A percentile compares a stretch with the other conserved stretches of the same genome.
phyloP scores from a whole-genome alignment of 2,113 vertebrate genomes.

The Fukomys damarensis region DNA sequence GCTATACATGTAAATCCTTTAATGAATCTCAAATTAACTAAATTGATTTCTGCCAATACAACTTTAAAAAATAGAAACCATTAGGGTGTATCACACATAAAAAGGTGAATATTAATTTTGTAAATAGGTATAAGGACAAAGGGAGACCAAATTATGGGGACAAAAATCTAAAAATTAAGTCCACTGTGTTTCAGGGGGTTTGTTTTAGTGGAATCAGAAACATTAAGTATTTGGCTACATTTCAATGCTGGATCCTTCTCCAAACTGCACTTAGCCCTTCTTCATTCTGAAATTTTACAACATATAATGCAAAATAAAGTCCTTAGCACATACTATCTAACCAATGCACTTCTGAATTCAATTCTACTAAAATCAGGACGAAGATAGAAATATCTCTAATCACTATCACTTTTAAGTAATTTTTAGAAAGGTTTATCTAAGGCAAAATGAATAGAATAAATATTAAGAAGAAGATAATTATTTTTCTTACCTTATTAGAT shows the following conservation, averaged over 20 bases:
- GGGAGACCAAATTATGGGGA: not conserved
- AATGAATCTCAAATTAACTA: not conserved
- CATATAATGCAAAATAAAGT: not conserved
- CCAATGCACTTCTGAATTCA: not conserved
- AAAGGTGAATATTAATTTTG: conserved; percentile 19
- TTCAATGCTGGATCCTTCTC: not conserved
- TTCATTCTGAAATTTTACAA: not conserved
- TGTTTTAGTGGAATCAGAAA: not conserved
- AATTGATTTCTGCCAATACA: not conserved
- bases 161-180: not conserved
- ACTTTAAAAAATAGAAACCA: conserved; percentile 42
- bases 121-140: not conserved
- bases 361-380: conserved; percentile 22
- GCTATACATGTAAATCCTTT: not conserved
- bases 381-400: not conserved
- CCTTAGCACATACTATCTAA: not conserved
- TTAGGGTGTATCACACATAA: not conserved
- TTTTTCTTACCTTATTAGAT: not conserved
- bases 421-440: conserved; percentile 25
- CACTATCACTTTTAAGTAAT: not conserved
- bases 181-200: not conserved
- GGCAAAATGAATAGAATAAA: not conserved
- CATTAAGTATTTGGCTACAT: not conserved
- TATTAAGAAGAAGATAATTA: not conserved
- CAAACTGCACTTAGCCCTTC: not conserved